phyloP scores from a whole-genome alignment of 1,140 invertebrate species.

The roundworm (Caenorhabditis elegans) region WBcel235 BX284606.5:9746001-9746500 shows the following conservation, averaged over 20 bases:
- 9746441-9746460: not conserved
- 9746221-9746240: conserved; percentile 58
- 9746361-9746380: conserved; percentile 11
- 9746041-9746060: too few relatives aligned
- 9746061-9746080: conserved; percentile 47
- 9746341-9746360: conserved; percentile 25
- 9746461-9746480: not conserved
- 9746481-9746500: not conserved
- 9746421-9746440: not conserved
- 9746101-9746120: conserved; percentile 41
- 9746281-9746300: conserved; percentile 2
- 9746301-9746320: not conserved
- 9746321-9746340: conserved; percentile 23
- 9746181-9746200: conserved; percentile 61
- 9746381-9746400: conserved; percentile 23
- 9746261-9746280: conserved; percentile 20
- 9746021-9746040: not conserved
- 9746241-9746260: conserved; percentile 50
- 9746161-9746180: conserved; percentile 60
- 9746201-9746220: conserved; percentile 57
- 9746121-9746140: conserved; percentile 57
- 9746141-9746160: conserved; percentile 59
- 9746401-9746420: conserved; percentile 33
- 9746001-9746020: not conserved
- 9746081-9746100: conserved; percentile 53